Conservation (phyloP, 2,113 vertebrate genomes). For the Drymodes brunneopygia region DNA sequence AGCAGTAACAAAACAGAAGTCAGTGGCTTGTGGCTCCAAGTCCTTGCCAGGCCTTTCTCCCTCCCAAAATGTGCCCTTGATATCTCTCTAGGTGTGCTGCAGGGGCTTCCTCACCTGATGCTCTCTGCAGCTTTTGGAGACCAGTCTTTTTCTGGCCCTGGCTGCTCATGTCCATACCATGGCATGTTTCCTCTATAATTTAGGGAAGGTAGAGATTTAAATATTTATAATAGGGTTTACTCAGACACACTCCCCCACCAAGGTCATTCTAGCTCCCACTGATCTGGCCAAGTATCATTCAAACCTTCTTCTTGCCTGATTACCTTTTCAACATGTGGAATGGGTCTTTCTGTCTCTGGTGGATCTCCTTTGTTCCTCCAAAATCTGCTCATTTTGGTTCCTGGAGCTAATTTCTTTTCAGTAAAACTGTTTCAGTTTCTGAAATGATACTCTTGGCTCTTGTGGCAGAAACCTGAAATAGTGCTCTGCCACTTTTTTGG, state of each 20-base stretch:
- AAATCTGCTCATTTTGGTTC: neutral
- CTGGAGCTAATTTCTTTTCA: neutral
- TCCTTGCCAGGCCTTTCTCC: neutral
- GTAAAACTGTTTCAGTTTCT: neutral
- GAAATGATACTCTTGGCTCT: neutral
- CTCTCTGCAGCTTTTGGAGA: neutral
- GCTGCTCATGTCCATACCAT: neutral
- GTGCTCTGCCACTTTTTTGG: neutral
- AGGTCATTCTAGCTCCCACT: neutral
- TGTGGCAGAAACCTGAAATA: neutral
- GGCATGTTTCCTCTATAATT: neutral
- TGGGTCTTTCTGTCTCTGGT: neutral
- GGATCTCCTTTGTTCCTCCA: neutral
- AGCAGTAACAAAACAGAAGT: neutral
- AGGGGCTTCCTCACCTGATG: neutral
- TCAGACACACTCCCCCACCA: accelerated
- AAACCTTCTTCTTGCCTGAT: neutral
- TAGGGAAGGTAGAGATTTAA: neutral
- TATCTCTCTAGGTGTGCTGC: neutral
- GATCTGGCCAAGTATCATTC: neutral
- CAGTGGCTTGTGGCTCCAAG: neutral
- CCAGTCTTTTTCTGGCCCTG: neutral
- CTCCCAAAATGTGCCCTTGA: neutral
- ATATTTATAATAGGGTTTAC: neutral
- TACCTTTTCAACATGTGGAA: neutral